Percentiles rank a stretch among this genome's conserved stretches.
Evolutionary conservation across 2,113 vertebrate genomes (phyloP).

Genomic region (human): DNA sequence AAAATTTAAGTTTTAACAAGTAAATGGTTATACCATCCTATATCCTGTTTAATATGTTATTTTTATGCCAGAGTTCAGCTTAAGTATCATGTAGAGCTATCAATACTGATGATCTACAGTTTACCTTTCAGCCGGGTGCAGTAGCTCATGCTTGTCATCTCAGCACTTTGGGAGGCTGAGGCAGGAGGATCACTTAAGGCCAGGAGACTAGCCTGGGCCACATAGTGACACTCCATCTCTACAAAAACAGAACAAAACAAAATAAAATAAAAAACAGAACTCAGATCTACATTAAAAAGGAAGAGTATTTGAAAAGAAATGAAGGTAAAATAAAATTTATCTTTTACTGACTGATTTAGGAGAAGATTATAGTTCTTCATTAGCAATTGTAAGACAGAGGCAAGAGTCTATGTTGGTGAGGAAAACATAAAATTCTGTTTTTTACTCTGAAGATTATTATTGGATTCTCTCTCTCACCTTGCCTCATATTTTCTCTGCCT

Average conservation of each 20-base stretch:
- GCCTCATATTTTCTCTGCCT: background rate
- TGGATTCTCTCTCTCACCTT: background rate
- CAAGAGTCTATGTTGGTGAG: background rate
- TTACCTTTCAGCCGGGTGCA: background rate
- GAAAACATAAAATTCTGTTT: background rate
- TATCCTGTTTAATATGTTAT: background rate
- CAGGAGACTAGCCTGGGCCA: too few relatives aligned
- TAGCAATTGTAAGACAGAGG: background rate
- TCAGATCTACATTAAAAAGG: too few relatives aligned
- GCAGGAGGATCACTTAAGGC: too few relatives aligned
- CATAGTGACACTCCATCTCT: too few relatives aligned
- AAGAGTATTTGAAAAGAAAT: too few relatives aligned
- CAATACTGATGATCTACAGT: background rate
- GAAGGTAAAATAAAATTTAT: too few relatives aligned
- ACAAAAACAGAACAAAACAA: too few relatives aligned
- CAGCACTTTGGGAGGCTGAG: too few relatives aligned
- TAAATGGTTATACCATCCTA: background rate
- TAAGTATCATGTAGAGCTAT: background rate
- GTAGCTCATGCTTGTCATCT: too few relatives aligned
- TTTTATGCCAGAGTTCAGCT: background rate
- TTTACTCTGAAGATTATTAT: background rate
- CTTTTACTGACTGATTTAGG: background rate
- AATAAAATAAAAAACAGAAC: too few relatives aligned
- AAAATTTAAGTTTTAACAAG: background rate
- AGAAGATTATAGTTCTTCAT: background rate